These are phyloP conservation scores for Lepisosteus oculatus DNA, from an alignment of 2,113 vertebrate genomes.

Conservation along the genomic window DNA sequence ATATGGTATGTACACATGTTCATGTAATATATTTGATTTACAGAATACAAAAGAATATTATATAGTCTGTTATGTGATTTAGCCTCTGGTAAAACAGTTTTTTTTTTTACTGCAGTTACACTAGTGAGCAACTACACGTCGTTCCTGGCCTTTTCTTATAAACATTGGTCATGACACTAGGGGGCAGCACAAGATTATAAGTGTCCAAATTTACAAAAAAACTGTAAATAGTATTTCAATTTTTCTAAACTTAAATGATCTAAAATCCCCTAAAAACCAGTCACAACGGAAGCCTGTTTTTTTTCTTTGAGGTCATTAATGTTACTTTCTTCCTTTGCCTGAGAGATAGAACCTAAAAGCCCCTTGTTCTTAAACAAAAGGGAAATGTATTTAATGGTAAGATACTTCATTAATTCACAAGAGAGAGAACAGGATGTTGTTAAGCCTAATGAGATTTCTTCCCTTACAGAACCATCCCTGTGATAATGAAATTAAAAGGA, in stretches of 20 bases:
- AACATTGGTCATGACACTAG: slow-evolving; percentile 43
- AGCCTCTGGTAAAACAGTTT: too few species aligned
- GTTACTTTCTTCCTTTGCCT: slow-evolving; percentile 35
- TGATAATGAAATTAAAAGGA: slow-evolving; percentile 43
- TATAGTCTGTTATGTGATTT: too few species aligned
- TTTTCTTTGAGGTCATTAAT: slow-evolving; percentile 53
- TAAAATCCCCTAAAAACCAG: too few species aligned
- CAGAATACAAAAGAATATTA: too few species aligned
- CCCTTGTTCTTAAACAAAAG: slow-evolving; percentile 42
- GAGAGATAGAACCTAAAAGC: slow-evolving; percentile 21
- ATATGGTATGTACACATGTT: too few species aligned
- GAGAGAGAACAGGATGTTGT: slow-evolving; percentile 39
- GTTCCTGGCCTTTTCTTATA: not conserved
- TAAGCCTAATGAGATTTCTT: slow-evolving; percentile 54
- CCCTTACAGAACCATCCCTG: slow-evolving; percentile 35
- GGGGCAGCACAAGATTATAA: slow-evolving; percentile 51
- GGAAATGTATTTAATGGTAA: slow-evolving; percentile 44
- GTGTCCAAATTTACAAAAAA: slow-evolving; percentile 9
- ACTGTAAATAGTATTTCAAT: slow-evolving; percentile 9
- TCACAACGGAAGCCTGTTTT: not conserved
- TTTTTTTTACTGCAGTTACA: too few species aligned
- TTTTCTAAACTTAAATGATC: too few species aligned
- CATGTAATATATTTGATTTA: too few species aligned
- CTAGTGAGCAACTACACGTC: not conserved
- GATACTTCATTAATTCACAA: slow-evolving; percentile 45